These are phyloP conservation scores for Hozukius guyotensis DNA, from an alignment of 2,797 vertebrate species.

Conservation along the genomic window DNA sequence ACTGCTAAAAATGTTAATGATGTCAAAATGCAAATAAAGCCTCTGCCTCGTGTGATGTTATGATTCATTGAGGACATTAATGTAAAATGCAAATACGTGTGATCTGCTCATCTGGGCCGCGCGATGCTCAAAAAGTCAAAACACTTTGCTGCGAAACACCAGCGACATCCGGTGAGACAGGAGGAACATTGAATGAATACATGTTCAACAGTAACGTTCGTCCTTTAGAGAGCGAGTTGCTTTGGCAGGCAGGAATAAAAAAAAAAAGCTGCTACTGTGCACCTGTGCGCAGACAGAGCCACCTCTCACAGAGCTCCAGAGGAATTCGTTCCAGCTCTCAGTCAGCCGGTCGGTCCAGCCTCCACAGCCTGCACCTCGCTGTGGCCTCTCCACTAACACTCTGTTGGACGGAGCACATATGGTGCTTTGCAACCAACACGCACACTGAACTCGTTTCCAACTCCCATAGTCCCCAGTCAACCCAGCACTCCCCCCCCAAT, in stretches of 20 bases:
- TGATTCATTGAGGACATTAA: background rate
- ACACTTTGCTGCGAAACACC: background rate
- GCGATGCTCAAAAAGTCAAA: background rate
- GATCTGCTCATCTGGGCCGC: background rate
- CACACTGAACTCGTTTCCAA: slow-evolving; percentile 36
- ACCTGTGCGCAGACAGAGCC: slow-evolving; percentile 48
- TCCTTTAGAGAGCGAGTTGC: background rate
- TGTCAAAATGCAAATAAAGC: background rate
- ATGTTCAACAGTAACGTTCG: background rate
- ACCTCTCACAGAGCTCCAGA: slow-evolving; percentile 34
- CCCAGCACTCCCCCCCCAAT: background rate
- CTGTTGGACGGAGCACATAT: slow-evolving; percentile 31
- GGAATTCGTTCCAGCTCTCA: slow-evolving; percentile 43
- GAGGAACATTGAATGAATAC: background rate
- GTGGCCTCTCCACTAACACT: slow-evolving; percentile 40
- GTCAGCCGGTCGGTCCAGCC: background rate
- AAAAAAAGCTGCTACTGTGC: background rate
- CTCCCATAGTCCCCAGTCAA: slow-evolving; percentile 14
- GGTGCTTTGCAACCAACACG: slow-evolving; percentile 13
- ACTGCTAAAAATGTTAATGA: background rate
- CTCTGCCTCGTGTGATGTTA: background rate
- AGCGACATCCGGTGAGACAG: background rate
- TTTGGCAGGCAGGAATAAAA: background rate
- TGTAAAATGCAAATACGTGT: background rate
- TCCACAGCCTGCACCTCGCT: slow-evolving; percentile 15